Percentiles rank a stretch among this genome's conserved stretches.
Conservation (phyloP, 2,797 vertebrate genomes). For the Acrossocheilus wenchowensis region DNA sequence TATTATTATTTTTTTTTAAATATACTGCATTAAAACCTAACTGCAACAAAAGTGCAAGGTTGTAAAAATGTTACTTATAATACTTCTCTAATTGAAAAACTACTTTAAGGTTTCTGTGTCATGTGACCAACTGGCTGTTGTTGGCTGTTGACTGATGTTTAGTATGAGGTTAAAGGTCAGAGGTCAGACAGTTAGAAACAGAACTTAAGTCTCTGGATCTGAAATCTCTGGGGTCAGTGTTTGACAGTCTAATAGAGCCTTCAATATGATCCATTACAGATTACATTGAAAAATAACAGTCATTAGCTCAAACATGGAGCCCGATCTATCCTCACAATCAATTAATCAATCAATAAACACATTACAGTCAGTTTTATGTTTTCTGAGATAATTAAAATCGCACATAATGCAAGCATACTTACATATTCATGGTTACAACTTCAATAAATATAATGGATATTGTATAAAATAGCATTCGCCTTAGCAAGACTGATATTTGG, state of each 20-base stretch:
- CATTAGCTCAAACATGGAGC: neutral
- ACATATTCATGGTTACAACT: neutral
- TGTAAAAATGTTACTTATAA: neutral
- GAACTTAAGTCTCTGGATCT: neutral
- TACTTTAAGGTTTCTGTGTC: neutral
- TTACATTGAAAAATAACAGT: neutral
- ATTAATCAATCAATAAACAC: neutral
- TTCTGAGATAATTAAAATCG: neutral
- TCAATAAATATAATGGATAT: neutral
- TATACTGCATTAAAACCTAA: neutral
- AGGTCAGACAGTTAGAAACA: neutral
- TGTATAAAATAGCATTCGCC: neutral
- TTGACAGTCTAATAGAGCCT: constrained; percentile 5
- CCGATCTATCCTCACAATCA: neutral
- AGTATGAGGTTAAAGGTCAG: neutral
- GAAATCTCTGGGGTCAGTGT: constrained; percentile 8
- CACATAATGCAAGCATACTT: neutral
- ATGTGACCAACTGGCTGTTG: neutral
- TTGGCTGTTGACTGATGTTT: neutral
- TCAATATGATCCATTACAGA: neutral
- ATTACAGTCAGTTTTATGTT: neutral
- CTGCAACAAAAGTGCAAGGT: neutral
- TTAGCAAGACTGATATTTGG: neutral
- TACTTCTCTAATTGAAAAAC: neutral
- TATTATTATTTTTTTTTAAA: neutral